Conservation (phyloP, 2,888 invertebrate species). For the Oscheius myriophilus region DNA sequence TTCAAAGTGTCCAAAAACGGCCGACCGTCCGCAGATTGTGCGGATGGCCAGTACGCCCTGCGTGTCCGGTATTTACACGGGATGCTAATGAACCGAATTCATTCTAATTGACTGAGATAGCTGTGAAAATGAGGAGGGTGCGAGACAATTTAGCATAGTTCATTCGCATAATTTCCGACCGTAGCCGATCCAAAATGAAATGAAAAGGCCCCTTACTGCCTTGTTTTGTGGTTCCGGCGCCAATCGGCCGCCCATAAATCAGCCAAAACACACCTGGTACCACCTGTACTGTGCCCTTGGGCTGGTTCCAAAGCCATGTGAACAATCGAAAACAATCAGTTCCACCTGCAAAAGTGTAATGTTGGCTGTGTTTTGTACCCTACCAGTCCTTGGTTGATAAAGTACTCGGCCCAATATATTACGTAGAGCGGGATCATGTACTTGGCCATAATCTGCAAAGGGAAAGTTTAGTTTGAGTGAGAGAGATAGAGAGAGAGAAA, state of each 20-base stretch:
- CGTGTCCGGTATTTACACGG: too few relatives aligned
- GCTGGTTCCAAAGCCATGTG: constrained; percentile 49
- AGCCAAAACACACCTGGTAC: constrained; percentile 77
- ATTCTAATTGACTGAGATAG: too few relatives aligned
- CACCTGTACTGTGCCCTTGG: constrained; percentile 80
- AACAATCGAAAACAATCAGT: constrained; percentile 78
- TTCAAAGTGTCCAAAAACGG: too few relatives aligned
- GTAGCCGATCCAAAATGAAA: too few relatives aligned
- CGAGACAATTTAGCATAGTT: too few relatives aligned
- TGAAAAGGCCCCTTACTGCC: too few relatives aligned
- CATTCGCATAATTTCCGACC: too few relatives aligned
- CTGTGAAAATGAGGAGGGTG: too few relatives aligned
- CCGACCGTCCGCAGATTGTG: too few relatives aligned
- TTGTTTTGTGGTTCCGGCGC: not conserved
- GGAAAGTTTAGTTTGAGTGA: not conserved
- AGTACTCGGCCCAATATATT: constrained; percentile 86
- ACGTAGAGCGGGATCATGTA: constrained; percentile 82
- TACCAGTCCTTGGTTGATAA: constrained; percentile 68
- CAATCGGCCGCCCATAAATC: constrained; percentile 49
- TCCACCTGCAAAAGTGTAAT: constrained; percentile 77
- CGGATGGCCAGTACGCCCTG: too few relatives aligned
- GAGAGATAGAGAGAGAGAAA: too few relatives aligned
- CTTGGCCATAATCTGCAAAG: constrained; percentile 75
- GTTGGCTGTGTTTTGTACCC: not conserved
- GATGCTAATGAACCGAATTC: too few relatives aligned